Base-by-base conservation (phyloP, 2,888 invertebrate genomes). In the Carterocephalus palaemon region DNA sequence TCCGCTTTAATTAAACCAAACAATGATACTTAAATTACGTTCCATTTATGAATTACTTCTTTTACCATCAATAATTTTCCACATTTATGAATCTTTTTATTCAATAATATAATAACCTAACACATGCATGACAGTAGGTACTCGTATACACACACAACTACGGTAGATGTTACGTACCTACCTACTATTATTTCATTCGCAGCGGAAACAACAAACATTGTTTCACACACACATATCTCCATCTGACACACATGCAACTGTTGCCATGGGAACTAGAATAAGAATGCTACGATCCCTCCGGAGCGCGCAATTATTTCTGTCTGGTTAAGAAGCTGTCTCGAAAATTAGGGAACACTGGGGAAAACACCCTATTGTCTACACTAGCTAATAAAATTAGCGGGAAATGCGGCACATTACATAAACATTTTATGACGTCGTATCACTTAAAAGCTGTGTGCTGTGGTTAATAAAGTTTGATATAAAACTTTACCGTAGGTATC, bases 311-410 rank as follows among this genome's bases (percentile, higher is more conserved):
- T 81, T 77, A 78, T 71, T 75, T 70, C 71, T 65, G 74, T 70
- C 72, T 70, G 67, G 71, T 76, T 82, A 81, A 78, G 78, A 74
- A 75, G 73, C 74, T 75, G 76, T 72, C 78, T 67, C 70, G 71
- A 71, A 80, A 82, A 81, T 82, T 81, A 79, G 75, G 75, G 59
- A 75, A 75, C 75, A 67, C 73, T 81, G 79, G 75, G 75, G 59
- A 75, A 75, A 75, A 67, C 73, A 70, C 57, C 72, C 72, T 56
- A 53, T 59, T 64, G 63, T 64, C 62, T 71, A 72, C 70, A 74
- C 76, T 72, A 72, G 67, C 71, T 75, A 78, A 81, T 81, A 79
- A 80, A 79, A 80, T 72, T 70, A 67, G 64, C 58, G 60, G 62
- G 68, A 67, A 70, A 69, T 58, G 67, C 68, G 72, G 75, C 74